Evolutionary conservation across 2,113 vertebrate genomes (phyloP).

Genomic region (Maccullochella peelii): DNA sequence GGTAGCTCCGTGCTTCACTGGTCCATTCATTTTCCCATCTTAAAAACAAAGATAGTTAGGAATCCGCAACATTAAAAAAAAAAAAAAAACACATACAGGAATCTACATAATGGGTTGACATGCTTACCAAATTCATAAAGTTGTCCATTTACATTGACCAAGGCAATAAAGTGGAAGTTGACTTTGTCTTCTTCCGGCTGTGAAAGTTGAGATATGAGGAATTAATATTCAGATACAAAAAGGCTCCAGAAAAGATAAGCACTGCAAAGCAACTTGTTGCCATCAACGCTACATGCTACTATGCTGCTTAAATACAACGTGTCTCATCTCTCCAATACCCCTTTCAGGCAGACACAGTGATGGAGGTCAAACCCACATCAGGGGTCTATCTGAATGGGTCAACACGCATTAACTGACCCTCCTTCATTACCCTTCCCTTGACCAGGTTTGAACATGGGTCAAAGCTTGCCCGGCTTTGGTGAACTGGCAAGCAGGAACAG

Average conservation of each 20-base stretch:
- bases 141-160: constrained; percentile 90
- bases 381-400: background rate
- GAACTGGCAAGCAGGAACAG: background rate
- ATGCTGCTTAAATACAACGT: background rate
- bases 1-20: constrained; percentile 90
- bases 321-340: background rate
- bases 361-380: background rate
- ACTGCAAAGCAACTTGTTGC: background rate
- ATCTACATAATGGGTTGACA: background rate
- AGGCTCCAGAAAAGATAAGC: background rate
- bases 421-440: too few relatives aligned
- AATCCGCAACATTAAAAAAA: background rate
- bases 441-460: background rate
- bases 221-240: background rate
- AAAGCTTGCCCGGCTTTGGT: background rate
- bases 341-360: background rate
- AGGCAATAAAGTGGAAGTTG: constrained; percentile 97
- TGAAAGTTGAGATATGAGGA: constrained; percentile 13
- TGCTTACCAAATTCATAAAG: constrained; percentile 94
- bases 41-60: constrained; percentile 31
- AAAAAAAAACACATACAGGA: constrained; percentile 12
- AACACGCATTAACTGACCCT: background rate
- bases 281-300: background rate
- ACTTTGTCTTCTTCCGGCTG: constrained; percentile 91
- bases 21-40: constrained; percentile 93